Percentiles rank a stretch among this genome's conserved stretches.
phyloP scores from a whole-genome alignment of 2,113 vertebrate species.

The Stercorarius parasiticus region DNA sequence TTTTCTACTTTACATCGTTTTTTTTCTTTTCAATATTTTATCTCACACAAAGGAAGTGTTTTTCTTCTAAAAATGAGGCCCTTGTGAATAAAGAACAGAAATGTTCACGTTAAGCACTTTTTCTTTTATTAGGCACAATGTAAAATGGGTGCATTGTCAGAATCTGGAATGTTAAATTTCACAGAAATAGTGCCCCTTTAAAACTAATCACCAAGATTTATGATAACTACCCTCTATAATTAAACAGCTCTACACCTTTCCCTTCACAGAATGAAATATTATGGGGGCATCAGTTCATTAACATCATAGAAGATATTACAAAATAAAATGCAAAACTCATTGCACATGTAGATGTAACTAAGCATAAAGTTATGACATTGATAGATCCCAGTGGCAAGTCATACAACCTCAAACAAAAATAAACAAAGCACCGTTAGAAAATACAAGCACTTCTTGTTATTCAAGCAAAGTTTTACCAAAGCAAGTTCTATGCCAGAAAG shows the following conservation, averaged over 20 bases:
- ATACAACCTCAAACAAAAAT: background rate
- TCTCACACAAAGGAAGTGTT: background rate
- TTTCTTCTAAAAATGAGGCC: background rate
- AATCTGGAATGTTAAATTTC: background rate
- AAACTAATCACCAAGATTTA: background rate
- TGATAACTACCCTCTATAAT: background rate
- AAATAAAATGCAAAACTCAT: background rate
- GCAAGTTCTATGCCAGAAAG: background rate
- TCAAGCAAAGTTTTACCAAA: background rate
- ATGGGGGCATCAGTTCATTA: background rate
- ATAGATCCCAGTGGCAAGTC: background rate
- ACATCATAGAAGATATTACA: background rate
- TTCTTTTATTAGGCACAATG: background rate
- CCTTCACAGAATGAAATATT: background rate
- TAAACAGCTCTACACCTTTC: background rate
- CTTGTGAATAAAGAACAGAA: slow-evolving; percentile 4
- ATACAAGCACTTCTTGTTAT: background rate
- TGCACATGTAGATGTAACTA: background rate
- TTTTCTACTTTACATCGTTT: background rate
- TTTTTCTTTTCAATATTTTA: background rate
- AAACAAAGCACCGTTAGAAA: background rate
- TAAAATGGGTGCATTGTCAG: background rate
- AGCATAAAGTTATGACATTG: background rate
- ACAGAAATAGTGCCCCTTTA: background rate
- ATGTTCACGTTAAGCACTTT: background rate